These are phyloP conservation scores for Synanthedon vespiformis DNA, from an alignment of 2,888 invertebrate genomes.

Conservation along the genomic window DNA sequence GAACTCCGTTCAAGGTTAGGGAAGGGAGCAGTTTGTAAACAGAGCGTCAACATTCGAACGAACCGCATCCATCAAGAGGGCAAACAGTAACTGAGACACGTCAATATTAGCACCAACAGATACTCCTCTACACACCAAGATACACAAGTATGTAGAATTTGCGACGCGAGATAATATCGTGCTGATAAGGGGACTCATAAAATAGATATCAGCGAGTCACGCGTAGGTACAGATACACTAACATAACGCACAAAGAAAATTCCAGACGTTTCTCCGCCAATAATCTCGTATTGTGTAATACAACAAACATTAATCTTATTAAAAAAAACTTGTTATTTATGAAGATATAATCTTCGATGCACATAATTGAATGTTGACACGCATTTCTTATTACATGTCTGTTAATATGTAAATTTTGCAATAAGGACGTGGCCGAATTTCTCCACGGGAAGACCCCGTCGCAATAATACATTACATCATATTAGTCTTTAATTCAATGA, in stretches of 20 bases:
- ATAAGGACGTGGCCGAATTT: constrained; percentile 26
- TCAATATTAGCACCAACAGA: constrained; percentile 34
- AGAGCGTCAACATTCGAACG: constrained; percentile 26
- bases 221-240: constrained; percentile 7
- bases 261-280: constrained; percentile 4
- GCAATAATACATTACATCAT: constrained; percentile 24
- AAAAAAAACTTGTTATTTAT: neutral
- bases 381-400: constrained; percentile 7
- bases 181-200: constrained; percentile 2
- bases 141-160: constrained; percentile 5
- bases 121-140: constrained; percentile 9
- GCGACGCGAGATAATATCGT: constrained; percentile 5
- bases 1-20: constrained; percentile 55
- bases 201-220: constrained; percentile 9
- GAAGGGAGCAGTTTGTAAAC: constrained; percentile 21
- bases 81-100: constrained; percentile 48
- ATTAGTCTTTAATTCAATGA: constrained; percentile 27
- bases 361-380: constrained; percentile 9
- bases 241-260: constrained; percentile 8
- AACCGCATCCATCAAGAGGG: constrained; percentile 48
- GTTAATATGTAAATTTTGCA: constrained; percentile 13
- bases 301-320: neutral
- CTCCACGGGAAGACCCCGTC: constrained; percentile 22
- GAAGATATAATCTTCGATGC: neutral
- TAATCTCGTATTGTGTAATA: neutral